Base-by-base conservation (phyloP, 1,140 invertebrate genomes). In the Cecropterus lyciades region DNA sequence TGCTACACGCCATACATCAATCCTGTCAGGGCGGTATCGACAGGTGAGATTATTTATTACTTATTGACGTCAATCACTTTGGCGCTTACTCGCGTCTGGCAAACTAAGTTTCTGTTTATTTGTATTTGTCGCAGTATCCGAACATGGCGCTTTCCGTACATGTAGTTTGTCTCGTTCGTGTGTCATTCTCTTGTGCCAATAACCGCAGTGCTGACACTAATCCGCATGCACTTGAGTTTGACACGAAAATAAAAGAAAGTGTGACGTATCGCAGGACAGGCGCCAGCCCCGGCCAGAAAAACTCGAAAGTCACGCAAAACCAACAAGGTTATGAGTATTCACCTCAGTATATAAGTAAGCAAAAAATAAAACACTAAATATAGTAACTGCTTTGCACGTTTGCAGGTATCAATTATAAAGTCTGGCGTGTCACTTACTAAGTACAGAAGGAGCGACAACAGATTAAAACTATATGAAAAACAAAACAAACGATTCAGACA, bases 171-270 rank as follows among this genome's bases (percentile, higher is more conserved):
- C 57, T 69, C 63, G 57, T 71, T 63, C 33, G 49, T 70, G 66
- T 70, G 62, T 77, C 59, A 69, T 66, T 73, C 71, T 59, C 65
- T 37, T 51, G 60, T 73, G 72, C 82, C 79, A 84, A 84, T 81
- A 68, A 75, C 57, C 63, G 53, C 57, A 60, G 57, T 69, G 75
- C 59, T 81, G 82, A 83, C 80, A 80, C 77, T 80, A 82, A 85
- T 79, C 75, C 72, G 62, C 65, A 66, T 67, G 59, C 72, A 74
- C 64, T 69, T 56, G 75, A 69, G 72, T 71, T 75, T 78, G 83
- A 82, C 82, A 84, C 73, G 62, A 78, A 85, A 82, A 80, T 78
- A 85, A 85, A 85, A 84, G 83, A 85, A 87, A 85, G 79, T 77
- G 77, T 75, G 72, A 79, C 69, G 73, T 78, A 77, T 79, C 71